Percentiles rank a stretch among this genome's conserved stretches.
phyloP scores from a whole-genome alignment of 2,113 vertebrate genomes.

The Hirundichthys speculiger region DNA sequence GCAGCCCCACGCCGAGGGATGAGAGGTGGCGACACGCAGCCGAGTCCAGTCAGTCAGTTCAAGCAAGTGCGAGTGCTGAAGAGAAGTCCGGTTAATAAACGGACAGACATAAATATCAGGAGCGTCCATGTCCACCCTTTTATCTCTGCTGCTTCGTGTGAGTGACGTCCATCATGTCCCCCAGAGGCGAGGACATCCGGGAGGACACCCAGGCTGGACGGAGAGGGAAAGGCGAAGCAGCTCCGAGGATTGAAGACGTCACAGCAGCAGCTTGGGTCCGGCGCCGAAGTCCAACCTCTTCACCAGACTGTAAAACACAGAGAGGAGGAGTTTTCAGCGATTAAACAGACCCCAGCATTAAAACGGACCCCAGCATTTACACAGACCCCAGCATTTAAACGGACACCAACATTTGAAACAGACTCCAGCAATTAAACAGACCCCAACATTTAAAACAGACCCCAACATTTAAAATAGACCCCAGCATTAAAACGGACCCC shows the following conservation, averaged over 20 bases:
- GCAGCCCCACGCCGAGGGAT: neutral
- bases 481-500: no score
- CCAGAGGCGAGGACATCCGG: neutral
- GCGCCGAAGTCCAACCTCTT: slow-evolving; percentile 89
- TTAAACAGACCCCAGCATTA: neutral
- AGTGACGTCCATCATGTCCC: neutral
- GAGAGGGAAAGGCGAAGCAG: neutral
- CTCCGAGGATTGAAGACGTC: slow-evolving; percentile 10
- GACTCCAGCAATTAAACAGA: no score
- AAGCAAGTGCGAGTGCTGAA: slow-evolving; percentile 59
- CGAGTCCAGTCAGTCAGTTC: slow-evolving; percentile 1
- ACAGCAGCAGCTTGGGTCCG: slow-evolving; percentile 91
- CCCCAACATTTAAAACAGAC: no score
- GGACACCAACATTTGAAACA: no score
- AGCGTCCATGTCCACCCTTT: neutral
- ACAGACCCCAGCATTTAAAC: no score
- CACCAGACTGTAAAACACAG: slow-evolving; percentile 65
- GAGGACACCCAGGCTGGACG: neutral
- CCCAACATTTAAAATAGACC: no score
- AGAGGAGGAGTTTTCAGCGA: neutral
- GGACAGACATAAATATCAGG: neutral
- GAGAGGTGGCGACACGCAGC: slow-evolving; percentile 1
- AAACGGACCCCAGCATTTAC: neutral
- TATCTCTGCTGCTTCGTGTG: neutral
- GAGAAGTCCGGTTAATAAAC: slow-evolving; percentile 10